Evolutionary conservation across 1,140 invertebrate species (phyloP).

Genomic region (Magallana gigas): DNA sequence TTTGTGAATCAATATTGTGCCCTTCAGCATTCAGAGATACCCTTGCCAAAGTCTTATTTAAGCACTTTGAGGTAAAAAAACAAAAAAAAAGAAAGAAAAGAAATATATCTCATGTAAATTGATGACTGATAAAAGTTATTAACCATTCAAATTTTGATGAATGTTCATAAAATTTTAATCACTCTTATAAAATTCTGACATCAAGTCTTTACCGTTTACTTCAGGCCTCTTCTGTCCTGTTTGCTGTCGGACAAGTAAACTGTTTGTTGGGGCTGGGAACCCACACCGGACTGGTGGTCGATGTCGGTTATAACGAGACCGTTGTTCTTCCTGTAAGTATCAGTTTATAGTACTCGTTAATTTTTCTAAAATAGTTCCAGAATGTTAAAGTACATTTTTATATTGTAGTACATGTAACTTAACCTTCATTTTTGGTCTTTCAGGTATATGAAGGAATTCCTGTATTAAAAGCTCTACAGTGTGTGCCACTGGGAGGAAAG

Average conservation of each 20-base stretch:
- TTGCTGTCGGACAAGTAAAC: conserved; percentile 90
- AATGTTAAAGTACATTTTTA: not conserved
- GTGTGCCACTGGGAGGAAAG: conserved; percentile 85
- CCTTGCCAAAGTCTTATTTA: conserved; percentile 93
- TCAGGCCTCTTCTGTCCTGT: conserved; percentile 85
- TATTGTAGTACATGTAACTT: not conserved
- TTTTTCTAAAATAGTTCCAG: not conserved
- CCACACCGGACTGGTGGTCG: conserved; percentile 89
- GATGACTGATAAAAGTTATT: no score
- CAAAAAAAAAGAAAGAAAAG: no score
- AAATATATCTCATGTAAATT: no score
- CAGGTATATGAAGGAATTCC: conserved; percentile 88
- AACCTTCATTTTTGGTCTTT: not conserved
- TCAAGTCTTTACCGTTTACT: conserved; percentile 25
- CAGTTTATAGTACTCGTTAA: conserved; percentile 59
- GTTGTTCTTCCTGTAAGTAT: conserved; percentile 86
- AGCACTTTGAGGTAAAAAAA: conserved; percentile 90
- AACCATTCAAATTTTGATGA: no score
- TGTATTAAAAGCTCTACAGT: conserved; percentile 88
- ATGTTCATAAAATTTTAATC: no score
- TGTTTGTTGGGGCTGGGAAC: conserved; percentile 87
- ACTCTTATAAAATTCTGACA: no score
- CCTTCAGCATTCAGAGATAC: conserved; percentile 90
- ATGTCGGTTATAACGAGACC: conserved; percentile 92
- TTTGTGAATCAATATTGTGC: conserved; percentile 93